Evolutionary conservation across 2,888 invertebrate genomes (phyloP), one percentile per base, ranked within the genome.

Genomic region (Phyllotreta cruciferae): DNA sequence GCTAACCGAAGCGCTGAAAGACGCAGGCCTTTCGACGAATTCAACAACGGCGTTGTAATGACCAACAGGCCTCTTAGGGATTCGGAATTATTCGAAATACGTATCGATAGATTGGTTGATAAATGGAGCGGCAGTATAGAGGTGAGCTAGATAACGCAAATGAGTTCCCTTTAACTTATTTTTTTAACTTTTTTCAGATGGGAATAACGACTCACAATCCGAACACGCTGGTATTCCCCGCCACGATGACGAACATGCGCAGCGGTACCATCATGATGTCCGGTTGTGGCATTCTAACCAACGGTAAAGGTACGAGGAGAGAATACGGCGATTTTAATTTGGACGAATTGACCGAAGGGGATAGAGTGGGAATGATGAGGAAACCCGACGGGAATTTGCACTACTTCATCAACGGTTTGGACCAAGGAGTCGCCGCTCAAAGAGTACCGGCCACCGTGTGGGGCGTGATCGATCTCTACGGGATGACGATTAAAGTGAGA

Each of bases 241-340:
- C 96, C 0, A 98, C 97, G 1, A 96, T 98, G 96, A 97, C 97
- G 0, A 97, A 97, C 79, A 93, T 97, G 92, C 88, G 95, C 62
- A 89, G 90, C 24, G 90, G 96, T 6, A 94, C 94, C 0, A 92
- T 93, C 37, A 94, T 94, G 92, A 96, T 98, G 96, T 96, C 96
- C 11, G 97, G 97, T 0, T 94, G 94, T 83, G 97, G 96, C 60
- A 95, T 98, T 72, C 84, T 97, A n/a, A 91, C 95, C 1, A 97
- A 97, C 79, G 97, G 97, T 0, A 96, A 96, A 80, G 96, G 96
- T 4, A 95, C 94, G 1, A 88, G 93, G 68, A 85, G 94, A 66
- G 96, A 96, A 79, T 97, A 97, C 78, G 96, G 96, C 0, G 90
- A 92, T 75, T 94, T 93, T 76, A 97, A 97, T 82, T 85, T 98